Evolutionary conservation across 2,797 vertebrate species (phyloP).

Genomic region (Danionella dracula): DNA sequence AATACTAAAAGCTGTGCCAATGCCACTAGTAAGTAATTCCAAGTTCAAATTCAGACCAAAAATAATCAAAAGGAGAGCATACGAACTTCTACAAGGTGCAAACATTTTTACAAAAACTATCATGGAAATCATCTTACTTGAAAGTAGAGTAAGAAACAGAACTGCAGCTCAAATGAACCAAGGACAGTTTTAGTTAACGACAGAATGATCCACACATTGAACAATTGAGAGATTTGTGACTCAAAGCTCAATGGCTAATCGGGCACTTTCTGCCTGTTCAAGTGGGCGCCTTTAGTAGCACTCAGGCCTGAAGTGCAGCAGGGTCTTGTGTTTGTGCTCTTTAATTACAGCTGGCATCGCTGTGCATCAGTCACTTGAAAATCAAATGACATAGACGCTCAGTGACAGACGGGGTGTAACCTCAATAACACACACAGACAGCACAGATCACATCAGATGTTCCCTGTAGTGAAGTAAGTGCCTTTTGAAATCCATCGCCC

Average conservation of each 20-base stretch:
- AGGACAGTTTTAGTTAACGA: too few species aligned
- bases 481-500: not conserved
- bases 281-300: conserved; percentile 45
- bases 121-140: too few species aligned
- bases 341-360: conserved; percentile 62
- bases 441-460: not conserved
- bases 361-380: conserved; percentile 16
- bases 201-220: too few species aligned
- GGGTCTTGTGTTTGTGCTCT: conserved; percentile 54
- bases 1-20: not conserved
- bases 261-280: not conserved
- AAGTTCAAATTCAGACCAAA: too few species aligned
- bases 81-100: too few species aligned
- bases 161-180: too few species aligned
- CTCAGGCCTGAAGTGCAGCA: conserved; percentile 31
- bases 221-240: too few species aligned
- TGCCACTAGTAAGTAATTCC: too few species aligned
- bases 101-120: too few species aligned
- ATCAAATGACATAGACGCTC: conserved; percentile 15
- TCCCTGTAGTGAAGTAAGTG: conserved; percentile 5
- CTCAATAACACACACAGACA: not conserved
- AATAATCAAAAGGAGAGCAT: too few species aligned
- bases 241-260: too few species aligned
- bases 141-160: too few species aligned
- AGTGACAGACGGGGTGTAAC: conserved; percentile 9